Evolutionary conservation across 1,140 invertebrate species (phyloP).

Genomic region (Cataglyphis hispanica): DNA sequence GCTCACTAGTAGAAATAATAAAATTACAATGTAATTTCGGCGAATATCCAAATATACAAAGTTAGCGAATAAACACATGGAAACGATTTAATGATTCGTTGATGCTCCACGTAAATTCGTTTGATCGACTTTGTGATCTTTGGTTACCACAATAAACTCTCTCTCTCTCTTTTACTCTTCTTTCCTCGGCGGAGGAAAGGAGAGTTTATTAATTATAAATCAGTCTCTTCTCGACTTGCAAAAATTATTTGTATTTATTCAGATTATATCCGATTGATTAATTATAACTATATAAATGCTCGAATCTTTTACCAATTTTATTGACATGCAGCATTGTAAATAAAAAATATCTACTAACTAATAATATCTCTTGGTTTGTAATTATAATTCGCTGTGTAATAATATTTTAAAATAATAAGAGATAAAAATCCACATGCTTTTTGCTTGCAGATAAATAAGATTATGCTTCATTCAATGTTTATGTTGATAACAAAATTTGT

Average conservation of each 20-base stretch:
- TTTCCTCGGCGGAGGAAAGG: not conserved
- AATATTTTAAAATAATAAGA: not conserved
- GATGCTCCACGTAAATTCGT: conserved; percentile 44
- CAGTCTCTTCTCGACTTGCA: conserved; percentile 7
- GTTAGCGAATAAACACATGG: conserved; percentile 10
- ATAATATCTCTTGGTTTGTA: not conserved
- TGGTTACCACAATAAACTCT: not conserved
- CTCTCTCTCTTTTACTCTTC: no score
- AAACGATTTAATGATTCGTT: conserved; percentile 56
- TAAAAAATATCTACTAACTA: not conserved
- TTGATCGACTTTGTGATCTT: conserved; percentile 40
- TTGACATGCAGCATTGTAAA: not conserved
- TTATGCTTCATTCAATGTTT: not conserved
- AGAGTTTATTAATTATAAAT: conserved; percentile 59
- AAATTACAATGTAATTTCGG: conserved; percentile 34
- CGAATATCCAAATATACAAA: conserved; percentile 27
- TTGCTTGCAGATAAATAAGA: not conserved
- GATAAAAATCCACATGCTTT: not conserved
- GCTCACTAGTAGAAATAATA: conserved; percentile 6
- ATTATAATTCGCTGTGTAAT: not conserved
- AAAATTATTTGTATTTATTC: conserved; percentile 37
- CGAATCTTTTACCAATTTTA: conserved; percentile 23
- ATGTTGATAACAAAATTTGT: not conserved
- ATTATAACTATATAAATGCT: conserved; percentile 10
- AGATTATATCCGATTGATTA: conserved; percentile 15